A percentile compares a stretch with the other conserved stretches of the same genome.
These are phyloP conservation scores for Datnioides undecimradiatus DNA, from an alignment of 2,113 vertebrate species.

Conservation along the genomic window DNA sequence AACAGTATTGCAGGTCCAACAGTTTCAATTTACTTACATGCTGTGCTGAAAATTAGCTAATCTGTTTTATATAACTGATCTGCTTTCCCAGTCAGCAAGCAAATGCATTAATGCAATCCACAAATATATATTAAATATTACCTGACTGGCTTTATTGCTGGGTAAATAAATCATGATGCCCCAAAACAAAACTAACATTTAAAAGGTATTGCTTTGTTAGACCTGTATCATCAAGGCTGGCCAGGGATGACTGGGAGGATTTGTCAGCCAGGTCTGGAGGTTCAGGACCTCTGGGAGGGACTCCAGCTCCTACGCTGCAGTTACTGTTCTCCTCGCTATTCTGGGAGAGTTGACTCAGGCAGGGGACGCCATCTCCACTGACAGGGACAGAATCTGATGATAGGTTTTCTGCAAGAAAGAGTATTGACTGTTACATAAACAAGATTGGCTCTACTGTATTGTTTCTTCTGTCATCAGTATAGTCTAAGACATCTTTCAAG, in stretches of 20 bases:
- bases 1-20: no score
- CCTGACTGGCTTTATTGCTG: no score
- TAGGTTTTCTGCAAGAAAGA: conserved; percentile 56
- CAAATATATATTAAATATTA: no score
- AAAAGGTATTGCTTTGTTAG: not conserved
- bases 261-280: conserved; percentile 90
- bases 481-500: not conserved
- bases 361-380: conserved; percentile 83
- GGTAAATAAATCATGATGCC: no score
- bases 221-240: conserved; percentile 92
- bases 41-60: no score
- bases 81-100: no score
- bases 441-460: not conserved
- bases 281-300: conserved; percentile 85
- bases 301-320: conserved; percentile 61
- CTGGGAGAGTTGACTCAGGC: conserved; percentile 84
- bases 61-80: no score
- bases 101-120: no score
- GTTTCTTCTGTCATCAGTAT: not conserved
- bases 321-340: conserved; percentile 87
- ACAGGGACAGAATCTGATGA: conserved; percentile 48
- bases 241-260: conserved; percentile 89
- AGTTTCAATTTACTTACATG: no score
- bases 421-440: not conserved
- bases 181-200: not conserved